Conservation (phyloP, 2,888 invertebrate genomes). For the Tetragonisca angustula region DNA sequence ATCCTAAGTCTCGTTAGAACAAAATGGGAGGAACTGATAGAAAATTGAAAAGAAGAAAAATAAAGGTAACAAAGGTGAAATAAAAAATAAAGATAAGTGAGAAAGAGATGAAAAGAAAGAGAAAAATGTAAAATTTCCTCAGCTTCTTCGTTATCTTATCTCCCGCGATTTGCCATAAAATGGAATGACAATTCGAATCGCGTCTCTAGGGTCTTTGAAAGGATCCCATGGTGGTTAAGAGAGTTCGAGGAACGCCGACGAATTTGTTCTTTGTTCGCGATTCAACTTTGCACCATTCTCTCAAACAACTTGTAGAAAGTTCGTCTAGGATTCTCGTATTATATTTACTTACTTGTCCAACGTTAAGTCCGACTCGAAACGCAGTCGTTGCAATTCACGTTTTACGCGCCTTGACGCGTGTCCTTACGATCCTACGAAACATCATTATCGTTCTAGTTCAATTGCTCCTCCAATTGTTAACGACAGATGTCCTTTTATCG, state of each 20-base stretch:
- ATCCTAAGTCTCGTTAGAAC: background rate
- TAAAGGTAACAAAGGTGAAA: too few species aligned
- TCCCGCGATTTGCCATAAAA: background rate
- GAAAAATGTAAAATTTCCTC: background rate
- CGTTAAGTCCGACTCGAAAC: conserved; percentile 6
- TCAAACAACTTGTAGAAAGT: conserved; percentile 10
- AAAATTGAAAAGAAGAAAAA: too few species aligned
- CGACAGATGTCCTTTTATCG: conserved; percentile 7
- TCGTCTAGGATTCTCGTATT: conserved; percentile 18
- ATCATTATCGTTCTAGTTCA: conserved; percentile 8
- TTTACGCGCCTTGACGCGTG: background rate
- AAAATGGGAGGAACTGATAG: background rate
- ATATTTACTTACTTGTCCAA: conserved; percentile 21
- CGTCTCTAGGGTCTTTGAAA: background rate
- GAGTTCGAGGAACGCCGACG: conserved; percentile 24
- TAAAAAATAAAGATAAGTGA: too few species aligned
- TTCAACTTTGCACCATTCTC: background rate
- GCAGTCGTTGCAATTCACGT: conserved; percentile 18
- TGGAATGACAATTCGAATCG: background rate
- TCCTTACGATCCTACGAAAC: background rate
- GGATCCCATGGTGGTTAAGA: background rate
- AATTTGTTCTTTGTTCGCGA: conserved; percentile 18
- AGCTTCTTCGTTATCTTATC: background rate
- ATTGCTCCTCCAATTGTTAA: background rate
- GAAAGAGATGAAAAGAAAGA: background rate